Evolutionary conservation across 2,113 vertebrate species (phyloP).

Genomic region (Aptenodytes forsteri): DNA sequence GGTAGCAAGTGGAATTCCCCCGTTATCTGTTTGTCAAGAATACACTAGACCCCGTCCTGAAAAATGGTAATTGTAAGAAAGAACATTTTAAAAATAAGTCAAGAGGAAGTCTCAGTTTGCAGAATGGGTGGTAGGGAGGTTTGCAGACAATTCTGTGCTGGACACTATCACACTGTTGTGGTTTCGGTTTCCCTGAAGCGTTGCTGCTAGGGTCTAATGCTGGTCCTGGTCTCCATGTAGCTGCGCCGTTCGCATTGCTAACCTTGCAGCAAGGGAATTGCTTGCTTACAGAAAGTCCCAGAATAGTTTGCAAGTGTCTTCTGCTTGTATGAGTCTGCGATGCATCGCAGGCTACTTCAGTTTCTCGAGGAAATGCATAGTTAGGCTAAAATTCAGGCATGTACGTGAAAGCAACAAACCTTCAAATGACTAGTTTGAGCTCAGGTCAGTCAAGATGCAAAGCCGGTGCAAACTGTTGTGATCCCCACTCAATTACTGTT

Average conservation of each 20-base stretch:
- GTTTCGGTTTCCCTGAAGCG: background rate
- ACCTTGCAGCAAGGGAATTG: rapidly evolving
- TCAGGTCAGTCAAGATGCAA: background rate
- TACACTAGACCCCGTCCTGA: background rate
- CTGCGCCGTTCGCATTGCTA: rapidly evolving
- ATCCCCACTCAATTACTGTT: rapidly evolving
- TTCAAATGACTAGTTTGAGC: background rate
- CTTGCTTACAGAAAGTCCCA: background rate
- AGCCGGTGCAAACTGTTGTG: background rate
- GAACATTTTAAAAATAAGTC: background rate
- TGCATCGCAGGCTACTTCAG: background rate
- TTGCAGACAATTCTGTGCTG: background rate
- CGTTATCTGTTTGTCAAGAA: background rate
- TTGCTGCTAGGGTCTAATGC: background rate
- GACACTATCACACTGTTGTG: background rate
- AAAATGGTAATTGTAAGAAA: background rate
- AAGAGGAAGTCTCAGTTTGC: constrained; percentile 16
- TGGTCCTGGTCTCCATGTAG: background rate
- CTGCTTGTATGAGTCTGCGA: background rate
- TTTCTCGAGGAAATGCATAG: background rate
- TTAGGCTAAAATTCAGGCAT: background rate
- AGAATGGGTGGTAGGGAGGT: background rate
- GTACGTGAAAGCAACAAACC: background rate
- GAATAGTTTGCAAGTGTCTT: background rate
- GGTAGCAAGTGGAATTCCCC: background rate